A percentile compares a stretch with the other conserved stretches of the same genome.
Conservation (phyloP, 1,140 invertebrate species). For the Leguminivora glycinivorella region DNA sequence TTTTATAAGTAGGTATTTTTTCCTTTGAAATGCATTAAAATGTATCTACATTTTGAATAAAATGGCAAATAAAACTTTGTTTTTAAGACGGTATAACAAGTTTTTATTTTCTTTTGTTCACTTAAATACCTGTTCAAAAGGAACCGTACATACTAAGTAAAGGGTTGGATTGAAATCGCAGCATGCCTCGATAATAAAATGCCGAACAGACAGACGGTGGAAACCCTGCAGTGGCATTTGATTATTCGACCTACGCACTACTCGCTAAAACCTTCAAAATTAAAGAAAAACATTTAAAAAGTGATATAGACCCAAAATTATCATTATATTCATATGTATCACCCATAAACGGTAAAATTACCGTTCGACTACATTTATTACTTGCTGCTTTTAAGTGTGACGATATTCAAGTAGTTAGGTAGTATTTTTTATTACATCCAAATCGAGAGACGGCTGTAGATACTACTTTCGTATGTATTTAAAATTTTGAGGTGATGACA, state of each 20-base stretch:
- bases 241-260: slow-evolving; percentile 25
- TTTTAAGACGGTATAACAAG: neutral
- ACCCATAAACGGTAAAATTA: neutral
- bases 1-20: neutral
- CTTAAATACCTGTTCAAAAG: neutral
- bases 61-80: neutral
- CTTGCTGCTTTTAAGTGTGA: neutral
- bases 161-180: slow-evolving; percentile 10
- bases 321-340: neutral
- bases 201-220: neutral
- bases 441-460: neutral
- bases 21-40: neutral
- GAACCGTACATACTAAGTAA: slow-evolving; percentile 1
- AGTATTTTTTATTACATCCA: neutral
- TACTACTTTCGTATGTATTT: neutral
- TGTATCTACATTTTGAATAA: neutral
- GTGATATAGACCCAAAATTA: neutral
- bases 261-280: slow-evolving; percentile 17
- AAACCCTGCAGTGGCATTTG: slow-evolving; percentile 27
- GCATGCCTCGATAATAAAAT: slow-evolving; percentile 15
- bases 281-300: neutral
- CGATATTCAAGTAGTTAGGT: neutral
- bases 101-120: neutral
- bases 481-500: too few relatives aligned
- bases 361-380: slow-evolving; percentile 6